Conservation (phyloP, 2,888 invertebrate genomes). For the Ctenicera cuprea region DNA sequence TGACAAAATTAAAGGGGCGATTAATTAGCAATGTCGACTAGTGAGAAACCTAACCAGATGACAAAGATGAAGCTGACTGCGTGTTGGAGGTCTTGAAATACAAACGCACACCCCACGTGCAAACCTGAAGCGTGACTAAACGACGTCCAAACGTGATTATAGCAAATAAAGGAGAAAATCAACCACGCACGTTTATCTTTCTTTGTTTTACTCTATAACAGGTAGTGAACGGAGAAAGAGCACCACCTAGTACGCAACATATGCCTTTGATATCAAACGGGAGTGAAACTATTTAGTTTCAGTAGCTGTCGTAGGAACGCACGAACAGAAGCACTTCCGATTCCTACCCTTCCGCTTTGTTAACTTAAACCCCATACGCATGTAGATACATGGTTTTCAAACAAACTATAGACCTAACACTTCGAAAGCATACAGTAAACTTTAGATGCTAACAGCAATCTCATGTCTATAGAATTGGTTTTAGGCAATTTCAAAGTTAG, state of each 20-base stretch:
- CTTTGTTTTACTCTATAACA: background rate
- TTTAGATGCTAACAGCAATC: constrained; percentile 24
- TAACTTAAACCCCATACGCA: constrained; percentile 26
- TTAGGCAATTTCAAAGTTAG: constrained; percentile 13
- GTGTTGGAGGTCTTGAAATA: constrained; percentile 18
- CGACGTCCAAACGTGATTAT: constrained; percentile 38
- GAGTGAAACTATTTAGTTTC: constrained; percentile 29
- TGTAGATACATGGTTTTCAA: constrained; percentile 18
- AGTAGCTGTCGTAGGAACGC: constrained; percentile 25
- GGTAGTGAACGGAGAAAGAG: background rate
- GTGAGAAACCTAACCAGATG: background rate
- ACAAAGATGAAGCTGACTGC: constrained; percentile 22
- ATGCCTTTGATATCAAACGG: background rate
- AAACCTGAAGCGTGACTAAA: constrained; percentile 37
- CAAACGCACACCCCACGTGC: constrained; percentile 25
- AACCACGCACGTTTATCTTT: background rate
- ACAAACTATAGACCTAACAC: constrained; percentile 20
- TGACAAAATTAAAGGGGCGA: background rate
- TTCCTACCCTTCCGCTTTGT: constrained; percentile 33
- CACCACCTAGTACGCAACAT: background rate
- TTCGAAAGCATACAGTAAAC: constrained; percentile 3
- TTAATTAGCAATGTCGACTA: background rate
- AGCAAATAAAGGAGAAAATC: constrained; percentile 2
- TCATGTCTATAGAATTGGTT: constrained; percentile 5
- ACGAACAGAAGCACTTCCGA: constrained; percentile 33